Percentiles rank a stretch among this genome's conserved stretches.
Evolutionary conservation across 2,888 invertebrate species (phyloP).

Genomic region (Pterobdella sp.): DNA sequence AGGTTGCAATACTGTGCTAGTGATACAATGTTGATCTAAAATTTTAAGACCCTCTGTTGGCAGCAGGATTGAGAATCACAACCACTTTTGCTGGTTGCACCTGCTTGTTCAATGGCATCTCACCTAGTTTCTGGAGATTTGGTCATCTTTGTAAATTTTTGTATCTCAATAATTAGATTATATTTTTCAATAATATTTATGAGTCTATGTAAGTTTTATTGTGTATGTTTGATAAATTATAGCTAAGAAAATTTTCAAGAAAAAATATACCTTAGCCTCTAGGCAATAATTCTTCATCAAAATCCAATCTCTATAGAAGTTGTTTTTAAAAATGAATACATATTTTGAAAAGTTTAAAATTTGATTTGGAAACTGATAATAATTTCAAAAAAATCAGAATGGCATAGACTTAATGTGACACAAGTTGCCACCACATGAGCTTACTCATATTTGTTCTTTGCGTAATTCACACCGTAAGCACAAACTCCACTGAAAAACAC

Average conservation of each 20-base stretch:
- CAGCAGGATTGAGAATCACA: constrained; percentile 81
- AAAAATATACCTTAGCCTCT: constrained; percentile 5
- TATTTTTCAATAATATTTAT: not conserved
- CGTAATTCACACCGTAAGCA: not conserved
- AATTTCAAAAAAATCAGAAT: not conserved
- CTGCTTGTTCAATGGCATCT: constrained; percentile 58
- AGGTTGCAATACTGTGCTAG: not conserved
- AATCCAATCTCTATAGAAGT: not conserved
- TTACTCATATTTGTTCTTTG: not conserved
- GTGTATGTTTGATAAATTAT: not conserved
- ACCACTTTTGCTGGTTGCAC: constrained; percentile 67
- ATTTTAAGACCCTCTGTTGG: constrained; percentile 61
- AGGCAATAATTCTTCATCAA: constrained; percentile 12
- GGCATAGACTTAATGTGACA: not conserved
- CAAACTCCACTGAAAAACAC: not conserved
- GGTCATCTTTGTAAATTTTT: not conserved
- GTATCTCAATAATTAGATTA: not conserved
- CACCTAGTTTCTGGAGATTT: constrained; percentile 60
- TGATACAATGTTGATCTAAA: not conserved
- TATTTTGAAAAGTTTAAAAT: not conserved
- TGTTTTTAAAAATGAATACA: not conserved
- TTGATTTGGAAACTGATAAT: too few species aligned
- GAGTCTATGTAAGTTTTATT: not conserved
- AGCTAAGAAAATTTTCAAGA: too few species aligned
- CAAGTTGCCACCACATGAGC: not conserved